These are phyloP conservation scores for Zele albiditarsus DNA, from an alignment of 2,888 invertebrate species.

Conservation along the genomic window DNA sequence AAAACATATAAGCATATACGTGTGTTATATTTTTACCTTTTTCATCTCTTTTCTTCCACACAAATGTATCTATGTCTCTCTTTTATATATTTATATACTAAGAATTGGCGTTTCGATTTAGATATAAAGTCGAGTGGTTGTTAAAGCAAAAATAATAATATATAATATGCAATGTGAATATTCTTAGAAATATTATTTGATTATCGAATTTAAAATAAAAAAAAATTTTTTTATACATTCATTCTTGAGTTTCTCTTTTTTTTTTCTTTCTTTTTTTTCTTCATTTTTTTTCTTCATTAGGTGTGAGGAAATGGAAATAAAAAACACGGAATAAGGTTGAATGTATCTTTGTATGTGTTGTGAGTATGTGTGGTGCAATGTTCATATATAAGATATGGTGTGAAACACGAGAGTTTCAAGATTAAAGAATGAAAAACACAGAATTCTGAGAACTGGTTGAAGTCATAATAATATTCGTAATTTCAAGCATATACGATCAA, in stretches of 20 bases:
- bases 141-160: not conserved
- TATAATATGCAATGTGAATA: not conserved
- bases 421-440: conserved; percentile 73
- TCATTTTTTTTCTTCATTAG: not conserved
- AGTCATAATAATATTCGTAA: conserved; percentile 71
- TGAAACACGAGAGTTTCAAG: conserved; percentile 71
- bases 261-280: not conserved
- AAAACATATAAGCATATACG: not conserved
- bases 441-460: conserved; percentile 71
- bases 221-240: not conserved
- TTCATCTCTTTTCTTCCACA: not conserved
- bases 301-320: conserved; percentile 12
- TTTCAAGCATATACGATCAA: conserved; percentile 60
- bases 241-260: not conserved
- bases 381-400: conserved; percentile 63
- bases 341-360: conserved; percentile 3
- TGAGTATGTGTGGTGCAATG: conserved; percentile 20
- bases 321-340: conserved; percentile 10
- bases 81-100: conserved; percentile 45
- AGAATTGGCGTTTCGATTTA: conserved; percentile 48
- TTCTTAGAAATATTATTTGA: not conserved
- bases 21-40: not conserved
- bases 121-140: conserved; percentile 13
- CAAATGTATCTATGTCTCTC: conserved; percentile 44
- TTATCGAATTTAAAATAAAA: not conserved